Base-by-base conservation (phyloP, 2,113 vertebrate species). In the Bos indicus region DNA sequence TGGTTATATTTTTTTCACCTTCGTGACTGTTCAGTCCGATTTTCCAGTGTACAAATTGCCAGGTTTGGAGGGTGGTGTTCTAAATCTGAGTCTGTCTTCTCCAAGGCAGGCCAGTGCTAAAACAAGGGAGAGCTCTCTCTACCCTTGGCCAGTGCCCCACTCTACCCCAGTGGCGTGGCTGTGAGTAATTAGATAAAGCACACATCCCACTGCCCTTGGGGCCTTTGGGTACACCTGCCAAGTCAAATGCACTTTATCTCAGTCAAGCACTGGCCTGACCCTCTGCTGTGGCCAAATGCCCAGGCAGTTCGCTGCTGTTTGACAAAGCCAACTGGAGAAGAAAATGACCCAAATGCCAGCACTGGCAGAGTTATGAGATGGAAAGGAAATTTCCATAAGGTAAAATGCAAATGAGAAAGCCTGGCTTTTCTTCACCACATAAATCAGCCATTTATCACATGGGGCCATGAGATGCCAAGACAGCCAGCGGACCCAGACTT, bases 161-260 rank as follows among this genome's bases (percentile, higher is more conserved):
- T 88, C 80, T 11, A 56, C 51, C 36, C 52, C 19, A 93, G 78
- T 43, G 94, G 93, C 62, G 43, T 7, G 30, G 52, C 92, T 90
- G n/a, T 36, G 78, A 96, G 82, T 96, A 95, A 97, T 95, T 95
- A 90, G 96, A 97, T 94, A 95, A 96, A 92, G 56, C 81, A 71
- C 9, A 59, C 54, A 16, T 83, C 86, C 28, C 48, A 0, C 3
- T n/a, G 74, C 92, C 89, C 89, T 96, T 57, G 12, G 81, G 85
- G 90, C 51, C 62, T 95, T 96, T 71, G 62, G 82, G 26, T 26
- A 25, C 67, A 96, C 33, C 87, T 98, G 95, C 86, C 92, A 96
- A 97, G 62, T 60, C 67, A 77, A 85, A 95, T 67, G 85, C 15
- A 51, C 8, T 95, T 98, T 97, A 97, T 95, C 93, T 98, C 93